Conservation (phyloP, 2,113 vertebrate species). For the Microtus ochrogaster region DNA sequence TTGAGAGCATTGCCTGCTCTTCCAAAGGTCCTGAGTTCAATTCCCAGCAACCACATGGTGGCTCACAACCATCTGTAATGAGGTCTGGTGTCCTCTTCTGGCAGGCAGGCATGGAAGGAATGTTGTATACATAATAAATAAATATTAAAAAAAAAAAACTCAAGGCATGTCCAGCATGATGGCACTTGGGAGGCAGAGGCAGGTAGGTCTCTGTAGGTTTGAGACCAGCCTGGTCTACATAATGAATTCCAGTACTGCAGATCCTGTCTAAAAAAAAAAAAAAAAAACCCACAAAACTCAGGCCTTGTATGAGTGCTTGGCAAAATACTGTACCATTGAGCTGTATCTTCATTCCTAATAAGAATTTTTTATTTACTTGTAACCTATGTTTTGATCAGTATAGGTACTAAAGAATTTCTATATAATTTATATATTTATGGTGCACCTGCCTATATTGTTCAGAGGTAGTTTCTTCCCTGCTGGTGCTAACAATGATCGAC, state of each 20-base stretch:
- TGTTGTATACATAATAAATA: no score
- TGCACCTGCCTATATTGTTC: not conserved
- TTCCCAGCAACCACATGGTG: no score
- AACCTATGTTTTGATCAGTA: not conserved
- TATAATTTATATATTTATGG: not conserved
- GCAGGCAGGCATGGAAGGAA: no score
- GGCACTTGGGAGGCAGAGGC: not conserved
- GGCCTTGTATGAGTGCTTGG: no score
- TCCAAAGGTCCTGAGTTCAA: no score
- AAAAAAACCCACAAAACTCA: not conserved
- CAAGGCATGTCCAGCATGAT: not conserved
- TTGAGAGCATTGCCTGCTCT: no score
- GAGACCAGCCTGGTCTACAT: not conserved
- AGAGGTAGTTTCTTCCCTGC: not conserved
- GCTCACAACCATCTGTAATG: no score
- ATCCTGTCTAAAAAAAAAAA: not conserved
- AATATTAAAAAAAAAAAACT: no score
- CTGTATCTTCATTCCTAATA: not conserved
- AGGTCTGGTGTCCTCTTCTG: no score
- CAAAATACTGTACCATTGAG: not conserved
- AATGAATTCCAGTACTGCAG: not conserved
- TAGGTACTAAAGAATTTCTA: constrained; percentile 27
- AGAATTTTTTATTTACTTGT: not conserved
- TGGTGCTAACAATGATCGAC: not conserved
- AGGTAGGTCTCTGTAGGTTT: not conserved